These are phyloP conservation scores for Simalia tracyae DNA, from an alignment of 2,797 vertebrate genomes.

Conservation along the genomic window DNA sequence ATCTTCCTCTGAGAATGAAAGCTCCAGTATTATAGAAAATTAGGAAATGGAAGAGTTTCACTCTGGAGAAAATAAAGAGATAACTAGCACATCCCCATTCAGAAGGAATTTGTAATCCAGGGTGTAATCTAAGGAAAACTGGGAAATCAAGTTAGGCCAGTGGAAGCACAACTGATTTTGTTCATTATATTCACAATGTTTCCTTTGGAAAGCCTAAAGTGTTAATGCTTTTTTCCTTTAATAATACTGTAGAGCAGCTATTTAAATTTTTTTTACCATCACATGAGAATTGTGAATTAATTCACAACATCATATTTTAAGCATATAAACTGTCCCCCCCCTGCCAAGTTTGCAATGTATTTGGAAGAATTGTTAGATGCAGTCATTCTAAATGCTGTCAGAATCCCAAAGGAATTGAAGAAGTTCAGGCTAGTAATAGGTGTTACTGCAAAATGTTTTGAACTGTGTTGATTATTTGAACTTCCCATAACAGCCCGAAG, in stretches of 20 bases:
- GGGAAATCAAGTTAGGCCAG: conserved; percentile 28
- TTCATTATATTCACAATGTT: conserved; percentile 33
- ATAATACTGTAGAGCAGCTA: conserved; percentile 42
- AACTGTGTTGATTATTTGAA: conserved; percentile 27
- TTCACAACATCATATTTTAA: conserved; percentile 58
- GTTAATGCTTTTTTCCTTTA: conserved; percentile 54
- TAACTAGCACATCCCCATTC: background rate
- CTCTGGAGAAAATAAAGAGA: background rate
- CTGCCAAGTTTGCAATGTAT: conserved; percentile 68
- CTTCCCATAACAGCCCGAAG: conserved; percentile 42
- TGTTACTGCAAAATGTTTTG: conserved; percentile 50
- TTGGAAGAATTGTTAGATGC: conserved; percentile 62
- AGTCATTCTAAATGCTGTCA: conserved; percentile 55
- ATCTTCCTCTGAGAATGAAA: background rate
- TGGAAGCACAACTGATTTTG: conserved; percentile 28
- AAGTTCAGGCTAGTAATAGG: conserved; percentile 62
- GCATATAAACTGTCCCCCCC: conserved; percentile 51
- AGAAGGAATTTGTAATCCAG: background rate
- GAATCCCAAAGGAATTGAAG: conserved; percentile 68
- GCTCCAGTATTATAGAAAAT: background rate
- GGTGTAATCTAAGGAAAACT: background rate
- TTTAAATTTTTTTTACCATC: conserved; percentile 29
- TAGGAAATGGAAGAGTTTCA: background rate
- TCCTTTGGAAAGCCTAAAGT: conserved; percentile 31
- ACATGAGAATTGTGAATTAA: conserved; percentile 63